Evolutionary conservation across 2,888 invertebrate species (phyloP).

Genomic region (Xestobium rufovillosum): DNA sequence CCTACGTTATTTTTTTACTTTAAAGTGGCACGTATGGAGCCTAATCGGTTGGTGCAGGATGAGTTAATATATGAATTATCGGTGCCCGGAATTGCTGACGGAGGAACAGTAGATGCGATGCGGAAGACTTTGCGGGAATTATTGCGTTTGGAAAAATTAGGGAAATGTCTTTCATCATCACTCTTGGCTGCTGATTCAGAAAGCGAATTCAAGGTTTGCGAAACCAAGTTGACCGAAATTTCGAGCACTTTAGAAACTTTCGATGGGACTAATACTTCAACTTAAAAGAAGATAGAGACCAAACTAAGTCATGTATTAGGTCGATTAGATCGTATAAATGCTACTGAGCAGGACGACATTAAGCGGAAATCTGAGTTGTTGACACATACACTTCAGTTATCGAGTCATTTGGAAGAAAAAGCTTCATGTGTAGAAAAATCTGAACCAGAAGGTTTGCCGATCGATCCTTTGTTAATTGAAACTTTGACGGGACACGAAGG

Average conservation of each 20-base stretch:
- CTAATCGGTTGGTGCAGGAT: conserved; percentile 1
- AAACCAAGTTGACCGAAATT: neutral
- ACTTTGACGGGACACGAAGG: too few species aligned
- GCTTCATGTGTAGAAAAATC: neutral
- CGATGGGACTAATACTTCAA: neutral
- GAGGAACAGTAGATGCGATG: neutral
- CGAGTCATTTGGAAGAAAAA: conserved; percentile 2
- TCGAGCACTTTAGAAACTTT: neutral
- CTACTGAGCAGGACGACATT: neutral
- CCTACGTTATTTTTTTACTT: too few species aligned
- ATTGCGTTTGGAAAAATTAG: conserved; percentile 1
- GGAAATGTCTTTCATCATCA: neutral
- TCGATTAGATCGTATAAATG: neutral
- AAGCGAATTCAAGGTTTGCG: neutral
- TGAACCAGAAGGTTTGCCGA: neutral
- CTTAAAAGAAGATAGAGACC: neutral
- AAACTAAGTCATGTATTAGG: conserved; percentile 1
- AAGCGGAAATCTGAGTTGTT: neutral
- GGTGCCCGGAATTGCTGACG: neutral
- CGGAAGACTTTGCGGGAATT: neutral
- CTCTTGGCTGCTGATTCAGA: neutral
- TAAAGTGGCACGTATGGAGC: neutral
- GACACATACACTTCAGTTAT: neutral
- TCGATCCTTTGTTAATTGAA: conserved; percentile 1
- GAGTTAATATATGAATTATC: neutral